A percentile compares a stretch with the other conserved stretches of the same genome.
These are phyloP conservation scores for Mythimna lalbum DNA, from an alignment of 2,888 invertebrate genomes.

Conservation along the genomic window DNA sequence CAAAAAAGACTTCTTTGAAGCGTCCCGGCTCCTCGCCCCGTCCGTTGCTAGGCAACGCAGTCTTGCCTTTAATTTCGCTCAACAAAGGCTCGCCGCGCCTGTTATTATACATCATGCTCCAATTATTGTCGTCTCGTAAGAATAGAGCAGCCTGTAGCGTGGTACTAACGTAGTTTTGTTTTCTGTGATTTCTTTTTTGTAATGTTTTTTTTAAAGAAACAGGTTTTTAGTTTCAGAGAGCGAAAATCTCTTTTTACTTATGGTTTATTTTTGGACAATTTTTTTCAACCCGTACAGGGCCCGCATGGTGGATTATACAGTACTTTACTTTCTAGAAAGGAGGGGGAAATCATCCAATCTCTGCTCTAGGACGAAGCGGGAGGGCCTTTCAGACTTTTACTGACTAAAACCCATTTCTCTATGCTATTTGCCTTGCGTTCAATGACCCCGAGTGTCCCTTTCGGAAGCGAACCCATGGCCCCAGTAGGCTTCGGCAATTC, in stretches of 20 bases:
- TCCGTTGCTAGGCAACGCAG: constrained; percentile 70
- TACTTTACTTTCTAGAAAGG: too few species aligned
- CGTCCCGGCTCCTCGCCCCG: constrained; percentile 51
- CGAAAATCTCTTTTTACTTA: neutral
- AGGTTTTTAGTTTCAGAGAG: constrained; percentile 6
- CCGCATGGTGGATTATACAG: too few species aligned
- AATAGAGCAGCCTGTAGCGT: constrained; percentile 66
- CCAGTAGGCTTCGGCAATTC: too few species aligned
- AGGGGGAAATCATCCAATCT: too few species aligned
- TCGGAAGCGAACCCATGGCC: too few species aligned
- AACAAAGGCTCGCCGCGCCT: constrained; percentile 73
- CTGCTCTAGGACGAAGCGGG: too few species aligned
- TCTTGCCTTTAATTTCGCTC: constrained; percentile 78
- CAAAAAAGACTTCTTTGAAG: constrained; percentile 44
- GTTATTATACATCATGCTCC: constrained; percentile 81
- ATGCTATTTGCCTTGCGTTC: too few species aligned
- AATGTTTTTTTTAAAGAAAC: neutral
- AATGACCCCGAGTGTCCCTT: too few species aligned
- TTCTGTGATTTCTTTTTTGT: constrained; percentile 31
- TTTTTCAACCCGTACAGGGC: neutral
- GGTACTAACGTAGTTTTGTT: constrained; percentile 28
- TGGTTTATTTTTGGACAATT: neutral
- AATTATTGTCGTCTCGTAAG: constrained; percentile 77
- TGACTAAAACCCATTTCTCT: too few species aligned
- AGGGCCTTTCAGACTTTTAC: too few species aligned